Percentiles rank a stretch among this genome's conserved stretches.
These are phyloP conservation scores for Oryzias woworae DNA, from an alignment of 2,113 vertebrate genomes.

Conservation along the genomic window DNA sequence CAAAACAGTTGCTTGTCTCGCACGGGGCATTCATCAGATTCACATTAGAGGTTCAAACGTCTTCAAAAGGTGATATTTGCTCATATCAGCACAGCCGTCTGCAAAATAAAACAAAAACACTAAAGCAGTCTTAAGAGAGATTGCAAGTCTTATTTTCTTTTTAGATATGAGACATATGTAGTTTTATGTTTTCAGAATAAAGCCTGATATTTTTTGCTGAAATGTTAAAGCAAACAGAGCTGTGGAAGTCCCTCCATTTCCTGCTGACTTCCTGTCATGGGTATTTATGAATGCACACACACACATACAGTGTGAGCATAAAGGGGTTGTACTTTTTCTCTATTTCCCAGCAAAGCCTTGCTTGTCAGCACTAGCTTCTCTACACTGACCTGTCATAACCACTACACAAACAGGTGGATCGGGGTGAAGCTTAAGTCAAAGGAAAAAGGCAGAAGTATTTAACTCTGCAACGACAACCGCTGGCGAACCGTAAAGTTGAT, in stretches of 20 bases:
- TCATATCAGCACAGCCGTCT: slow-evolving; percentile 5
- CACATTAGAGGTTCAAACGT: slow-evolving; percentile 15
- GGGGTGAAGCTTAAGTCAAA: slow-evolving; percentile 57
- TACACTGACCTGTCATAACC: slow-evolving; percentile 68
- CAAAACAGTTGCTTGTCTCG: not conserved
- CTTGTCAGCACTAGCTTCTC: slow-evolving; percentile 62
- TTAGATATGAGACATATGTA: slow-evolving; percentile 49
- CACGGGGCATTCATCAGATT: slow-evolving; percentile 5
- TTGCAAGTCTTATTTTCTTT: slow-evolving; percentile 43
- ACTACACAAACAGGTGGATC: slow-evolving; percentile 65
- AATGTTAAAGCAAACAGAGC: slow-evolving; percentile 74
- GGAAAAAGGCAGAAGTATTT: slow-evolving; percentile 43
- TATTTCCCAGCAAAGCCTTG: slow-evolving; percentile 66
- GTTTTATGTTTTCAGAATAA: slow-evolving; percentile 61
- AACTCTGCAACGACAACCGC: slow-evolving; percentile 21
- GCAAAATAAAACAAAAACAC: slow-evolving; percentile 39
- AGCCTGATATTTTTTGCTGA: slow-evolving; percentile 61
- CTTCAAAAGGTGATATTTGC: slow-evolving; percentile 28
- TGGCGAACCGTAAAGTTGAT: slow-evolving; percentile 13
- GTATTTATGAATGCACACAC: slow-evolving; percentile 46
- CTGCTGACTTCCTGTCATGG: slow-evolving; percentile 72
- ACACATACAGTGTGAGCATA: slow-evolving; percentile 14
- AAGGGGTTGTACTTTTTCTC: slow-evolving; percentile 33
- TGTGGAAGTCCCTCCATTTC: slow-evolving; percentile 78
- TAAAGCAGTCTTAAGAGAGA: slow-evolving; percentile 44